A percentile compares a stretch with the other conserved stretches of the same genome.
Conservation (phyloP, 2,888 invertebrate species). For the Geophilus truncorum region DNA sequence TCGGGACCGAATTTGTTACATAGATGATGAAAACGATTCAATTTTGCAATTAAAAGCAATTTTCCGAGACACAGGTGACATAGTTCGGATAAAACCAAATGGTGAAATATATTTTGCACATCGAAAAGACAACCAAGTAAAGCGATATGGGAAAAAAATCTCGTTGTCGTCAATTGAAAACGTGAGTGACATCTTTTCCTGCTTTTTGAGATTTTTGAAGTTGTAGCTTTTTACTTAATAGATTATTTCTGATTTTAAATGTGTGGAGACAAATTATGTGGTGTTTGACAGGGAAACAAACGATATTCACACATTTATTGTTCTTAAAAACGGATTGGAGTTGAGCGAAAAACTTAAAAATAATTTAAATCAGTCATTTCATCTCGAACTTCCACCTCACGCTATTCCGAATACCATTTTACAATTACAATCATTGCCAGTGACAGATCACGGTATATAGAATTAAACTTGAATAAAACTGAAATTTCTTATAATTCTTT, state of each 20-base stretch:
- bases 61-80: slow-evolving; percentile 64
- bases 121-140: slow-evolving; percentile 64
- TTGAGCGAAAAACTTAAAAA: background rate
- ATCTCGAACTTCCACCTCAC: slow-evolving; percentile 41
- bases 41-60: slow-evolving; percentile 58
- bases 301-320: background rate
- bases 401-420: slow-evolving; percentile 44
- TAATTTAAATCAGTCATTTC: background rate
- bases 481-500: background rate
- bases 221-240: too few relatives aligned
- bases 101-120: slow-evolving; percentile 49
- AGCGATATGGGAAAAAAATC: slow-evolving; percentile 69
- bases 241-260: too few relatives aligned
- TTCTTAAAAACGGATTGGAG: background rate
- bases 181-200: too few relatives aligned
- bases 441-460: slow-evolving; percentile 47
- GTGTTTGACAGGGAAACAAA: background rate
- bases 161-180: slow-evolving; percentile 58
- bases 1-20: slow-evolving; percentile 43
- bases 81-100: slow-evolving; percentile 53
- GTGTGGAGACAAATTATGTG: too few relatives aligned
- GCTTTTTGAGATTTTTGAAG: too few relatives aligned
- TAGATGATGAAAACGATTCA: slow-evolving; percentile 41
- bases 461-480: background rate
- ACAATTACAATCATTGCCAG: slow-evolving; percentile 42